Base-by-base conservation (phyloP, 1,140 invertebrate species). In the Orchesella cincta region DNA sequence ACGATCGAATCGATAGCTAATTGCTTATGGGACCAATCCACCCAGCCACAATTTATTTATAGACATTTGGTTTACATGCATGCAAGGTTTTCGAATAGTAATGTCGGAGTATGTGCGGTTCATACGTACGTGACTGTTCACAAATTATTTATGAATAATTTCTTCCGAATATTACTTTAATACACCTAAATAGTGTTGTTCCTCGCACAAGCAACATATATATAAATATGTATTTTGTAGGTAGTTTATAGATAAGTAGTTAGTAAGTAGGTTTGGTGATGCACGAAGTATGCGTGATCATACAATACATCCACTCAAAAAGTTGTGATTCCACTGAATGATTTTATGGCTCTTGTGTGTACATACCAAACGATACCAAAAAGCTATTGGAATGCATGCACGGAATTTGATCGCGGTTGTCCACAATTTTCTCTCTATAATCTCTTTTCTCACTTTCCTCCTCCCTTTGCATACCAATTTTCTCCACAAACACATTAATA, bases 1-100 rank as follows among this genome's bases (percentile, higher is more conserved):
- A 67, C 28, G 62, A 67, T 33, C 28, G 62, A 67, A 67, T 67
- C 62, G 62, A 67, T 67, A 67, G 62, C 62, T 67, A 67, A 67
- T 67, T 67, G 62, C 62, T 67, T 67, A 67, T 31, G 31, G 31
- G 62, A 67, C 62, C 62, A 8, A 12, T 67, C 8, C 62, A 67
- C 31, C 8, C 28, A 67, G 62, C 62, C 62, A 67, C 31, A 67
- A 67, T 67, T 67, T 67, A 31, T 31, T 67, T 67, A 33, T 67
- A 31, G 26, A 33, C 2, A 12, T 67, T 5, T 33, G 62, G 8
- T 57, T n/a, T 14, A n/a, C 23, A 14, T 12, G 52, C 3, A 18
- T 57, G 14, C 52, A 57, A 3, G 23, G 52, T 18, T 57, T 67
- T 31, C 12, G 3, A 57, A 57, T 57, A 23, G 54, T 26, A 23